These are phyloP conservation scores for Gallirallus australis DNA, from an alignment of 2,797 vertebrate genomes.

Conservation along the genomic window DNA sequence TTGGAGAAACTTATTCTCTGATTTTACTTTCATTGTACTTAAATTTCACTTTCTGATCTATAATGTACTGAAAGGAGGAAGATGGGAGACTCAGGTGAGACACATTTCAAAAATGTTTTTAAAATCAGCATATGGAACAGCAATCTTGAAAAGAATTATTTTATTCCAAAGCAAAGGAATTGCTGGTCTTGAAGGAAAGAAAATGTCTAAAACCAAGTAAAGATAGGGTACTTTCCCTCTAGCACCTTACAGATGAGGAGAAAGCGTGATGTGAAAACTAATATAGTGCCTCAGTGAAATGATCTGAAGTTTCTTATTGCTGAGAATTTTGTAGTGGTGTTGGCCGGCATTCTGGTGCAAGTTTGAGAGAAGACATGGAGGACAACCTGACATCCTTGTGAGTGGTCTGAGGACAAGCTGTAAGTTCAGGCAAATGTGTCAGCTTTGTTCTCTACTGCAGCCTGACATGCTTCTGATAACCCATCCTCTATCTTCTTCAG, in stretches of 20 bases:
- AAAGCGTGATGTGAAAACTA: neutral
- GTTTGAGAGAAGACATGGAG: neutral
- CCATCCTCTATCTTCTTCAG: neutral
- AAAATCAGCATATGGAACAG: neutral
- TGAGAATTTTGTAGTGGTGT: neutral
- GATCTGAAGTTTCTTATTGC: neutral
- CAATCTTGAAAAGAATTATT: neutral
- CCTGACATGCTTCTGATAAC: neutral
- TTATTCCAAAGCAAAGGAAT: neutral
- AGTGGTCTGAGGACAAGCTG: neutral
- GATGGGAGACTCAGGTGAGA: neutral
- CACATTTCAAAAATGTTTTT: neutral
- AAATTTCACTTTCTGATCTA: neutral
- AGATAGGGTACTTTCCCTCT: neutral
- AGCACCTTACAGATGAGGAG: neutral
- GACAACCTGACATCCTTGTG: rapidly evolving
- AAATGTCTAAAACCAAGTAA: neutral
- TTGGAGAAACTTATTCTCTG: neutral
- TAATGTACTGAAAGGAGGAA: neutral
- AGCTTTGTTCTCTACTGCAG: neutral
- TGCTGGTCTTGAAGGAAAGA: neutral
- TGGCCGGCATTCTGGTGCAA: neutral
- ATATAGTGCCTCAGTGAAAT: neutral
- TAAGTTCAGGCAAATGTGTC: neutral
- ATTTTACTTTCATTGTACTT: neutral